Conservation (phyloP, 2,113 vertebrate species). For the Orcinus orca region DNA sequence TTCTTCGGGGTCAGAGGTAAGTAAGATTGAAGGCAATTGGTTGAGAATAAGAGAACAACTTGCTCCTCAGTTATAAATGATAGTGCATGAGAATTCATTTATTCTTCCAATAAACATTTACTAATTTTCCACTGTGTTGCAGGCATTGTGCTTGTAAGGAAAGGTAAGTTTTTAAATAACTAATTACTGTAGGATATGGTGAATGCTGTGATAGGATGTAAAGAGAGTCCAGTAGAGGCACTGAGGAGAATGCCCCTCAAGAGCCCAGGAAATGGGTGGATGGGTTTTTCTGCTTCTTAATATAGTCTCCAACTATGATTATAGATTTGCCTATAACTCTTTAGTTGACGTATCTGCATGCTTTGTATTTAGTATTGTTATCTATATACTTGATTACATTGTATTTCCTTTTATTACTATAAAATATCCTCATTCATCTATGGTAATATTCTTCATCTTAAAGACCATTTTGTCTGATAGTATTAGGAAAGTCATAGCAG, state of each 20-base stretch:
- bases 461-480: neutral
- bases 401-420: neutral
- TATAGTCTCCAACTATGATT: neutral
- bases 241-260: neutral
- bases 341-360: neutral
- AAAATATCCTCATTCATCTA: neutral
- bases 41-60: neutral
- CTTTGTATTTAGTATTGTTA: neutral
- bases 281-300: neutral
- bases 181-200: neutral
- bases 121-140: neutral
- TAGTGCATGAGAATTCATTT: neutral
- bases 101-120: constrained; percentile 7
- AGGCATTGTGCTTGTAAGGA: neutral
- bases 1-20: constrained; percentile 70
- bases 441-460: neutral
- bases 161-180: neutral
- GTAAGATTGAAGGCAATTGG: neutral
- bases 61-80: neutral
- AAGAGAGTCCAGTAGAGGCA: neutral
- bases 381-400: neutral
- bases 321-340: neutral
- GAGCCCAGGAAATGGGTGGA: neutral
- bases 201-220: neutral
- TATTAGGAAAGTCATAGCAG: neutral